Percentiles rank a stretch among this genome's conserved stretches.
Evolutionary conservation across 2,888 invertebrate species (phyloP).

Genomic region (Drosophila imparisetae): DNA sequence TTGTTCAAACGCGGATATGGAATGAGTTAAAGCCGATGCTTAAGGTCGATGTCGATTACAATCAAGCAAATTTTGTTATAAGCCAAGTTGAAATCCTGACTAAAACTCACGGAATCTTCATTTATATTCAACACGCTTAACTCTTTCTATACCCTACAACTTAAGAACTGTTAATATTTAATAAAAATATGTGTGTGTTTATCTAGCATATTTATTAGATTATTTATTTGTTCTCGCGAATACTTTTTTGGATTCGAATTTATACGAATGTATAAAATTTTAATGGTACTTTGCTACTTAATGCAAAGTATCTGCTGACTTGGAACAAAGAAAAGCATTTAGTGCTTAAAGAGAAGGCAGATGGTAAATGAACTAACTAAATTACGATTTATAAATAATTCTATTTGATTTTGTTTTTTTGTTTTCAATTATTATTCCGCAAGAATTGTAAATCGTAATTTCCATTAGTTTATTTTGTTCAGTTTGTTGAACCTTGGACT

Average conservation of each 20-base stretch:
- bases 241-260: not conserved
- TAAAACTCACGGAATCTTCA: not conserved
- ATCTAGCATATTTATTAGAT: not conserved
- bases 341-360: slow-evolving; percentile 5
- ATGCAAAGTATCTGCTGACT: not conserved
- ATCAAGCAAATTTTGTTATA: too few species aligned
- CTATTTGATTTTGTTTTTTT: not conserved
- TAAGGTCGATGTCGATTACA: not conserved
- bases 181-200: not conserved
- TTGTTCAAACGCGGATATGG: slow-evolving; percentile 24
- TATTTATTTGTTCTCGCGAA: not conserved
- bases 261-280: not conserved
- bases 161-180: not conserved
- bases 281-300: not conserved
- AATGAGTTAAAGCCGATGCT: slow-evolving; percentile 9
- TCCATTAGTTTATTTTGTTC: slow-evolving; percentile 8
- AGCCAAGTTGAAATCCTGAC: not conserved
- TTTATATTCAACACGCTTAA: not conserved
- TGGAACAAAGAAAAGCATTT: not conserved
- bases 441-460: slow-evolving; percentile 19
- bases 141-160: not conserved
- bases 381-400: slow-evolving; percentile 10
- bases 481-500: slow-evolving; percentile 37
- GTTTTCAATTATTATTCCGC: too few species aligned
- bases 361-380: slow-evolving; percentile 16